phyloP scores from a whole-genome alignment of 2,797 vertebrate genomes.

The Pantherophis vulpinus region DNA sequence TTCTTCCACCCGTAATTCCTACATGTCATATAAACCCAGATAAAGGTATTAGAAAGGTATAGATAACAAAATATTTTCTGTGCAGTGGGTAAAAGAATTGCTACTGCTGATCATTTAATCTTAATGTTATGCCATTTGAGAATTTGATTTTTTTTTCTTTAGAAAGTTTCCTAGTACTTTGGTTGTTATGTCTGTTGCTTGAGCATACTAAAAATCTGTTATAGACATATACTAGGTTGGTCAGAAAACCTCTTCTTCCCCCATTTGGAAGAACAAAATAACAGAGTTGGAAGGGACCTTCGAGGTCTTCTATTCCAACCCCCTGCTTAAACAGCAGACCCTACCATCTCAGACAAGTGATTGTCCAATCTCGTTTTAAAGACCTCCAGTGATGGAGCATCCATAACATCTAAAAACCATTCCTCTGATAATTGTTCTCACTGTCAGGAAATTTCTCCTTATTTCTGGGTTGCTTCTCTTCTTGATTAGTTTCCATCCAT shows the following conservation, averaged over 20 bases:
- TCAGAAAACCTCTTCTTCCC: background rate
- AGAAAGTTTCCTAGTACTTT: background rate
- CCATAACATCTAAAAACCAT: background rate
- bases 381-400: background rate
- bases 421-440: background rate
- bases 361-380: background rate
- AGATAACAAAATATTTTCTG: background rate
- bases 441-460: background rate
- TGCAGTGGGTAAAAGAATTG: background rate
- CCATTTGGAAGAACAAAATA: background rate
- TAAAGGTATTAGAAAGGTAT: slow-evolving; percentile 9
- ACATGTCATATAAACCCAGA: background rate
- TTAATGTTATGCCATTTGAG: background rate
- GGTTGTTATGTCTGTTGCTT: background rate
- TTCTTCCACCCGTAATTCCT: background rate
- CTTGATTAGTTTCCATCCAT: background rate
- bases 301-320: background rate
- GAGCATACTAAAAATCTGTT: background rate
- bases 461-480: background rate
- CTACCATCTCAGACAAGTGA: background rate
- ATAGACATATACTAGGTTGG: background rate
- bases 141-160: background rate
- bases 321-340: background rate
- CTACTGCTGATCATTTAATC: background rate
- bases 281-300: background rate